Evolutionary conservation across 2,113 vertebrate genomes (phyloP).

Genomic region (Pteronura brasiliensis): DNA sequence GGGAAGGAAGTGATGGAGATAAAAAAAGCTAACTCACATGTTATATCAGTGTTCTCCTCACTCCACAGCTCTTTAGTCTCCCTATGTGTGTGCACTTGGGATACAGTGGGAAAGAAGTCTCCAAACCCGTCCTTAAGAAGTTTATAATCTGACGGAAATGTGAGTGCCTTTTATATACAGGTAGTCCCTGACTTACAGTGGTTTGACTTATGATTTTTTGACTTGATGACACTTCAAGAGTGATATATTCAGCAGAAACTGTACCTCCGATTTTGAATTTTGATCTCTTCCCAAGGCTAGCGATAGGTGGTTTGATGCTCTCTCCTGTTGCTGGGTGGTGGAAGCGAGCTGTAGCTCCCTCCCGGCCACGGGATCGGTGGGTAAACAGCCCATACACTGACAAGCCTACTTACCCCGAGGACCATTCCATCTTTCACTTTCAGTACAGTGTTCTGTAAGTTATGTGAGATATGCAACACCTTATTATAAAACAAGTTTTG

Average conservation of each 20-base stretch:
- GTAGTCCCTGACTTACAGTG: not conserved
- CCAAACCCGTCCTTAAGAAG: not conserved
- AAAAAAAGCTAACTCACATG: not conserved
- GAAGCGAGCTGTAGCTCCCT: not conserved
- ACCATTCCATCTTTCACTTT: not conserved
- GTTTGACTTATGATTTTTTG: not conserved
- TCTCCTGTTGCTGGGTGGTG: not conserved
- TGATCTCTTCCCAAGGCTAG: not conserved
- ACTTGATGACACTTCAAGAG: not conserved
- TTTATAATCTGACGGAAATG: not conserved
- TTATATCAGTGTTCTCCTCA: not conserved
- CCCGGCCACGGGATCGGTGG: not conserved
- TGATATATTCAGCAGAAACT: not conserved
- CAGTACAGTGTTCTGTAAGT: not conserved
- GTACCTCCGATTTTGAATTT: not conserved
- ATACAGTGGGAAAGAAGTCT: not conserved
- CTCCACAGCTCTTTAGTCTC: not conserved
- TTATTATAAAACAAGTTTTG: not conserved
- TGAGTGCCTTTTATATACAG: not conserved
- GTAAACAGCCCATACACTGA: not conserved
- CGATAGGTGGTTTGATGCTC: not conserved
- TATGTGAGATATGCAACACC: not conserved
- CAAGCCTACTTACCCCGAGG: not conserved
- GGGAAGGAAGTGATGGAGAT: not conserved
- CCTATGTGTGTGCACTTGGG: not conserved